Conservation (phyloP, 2,888 invertebrate species). For the Mesorhabditis belari region DNA sequence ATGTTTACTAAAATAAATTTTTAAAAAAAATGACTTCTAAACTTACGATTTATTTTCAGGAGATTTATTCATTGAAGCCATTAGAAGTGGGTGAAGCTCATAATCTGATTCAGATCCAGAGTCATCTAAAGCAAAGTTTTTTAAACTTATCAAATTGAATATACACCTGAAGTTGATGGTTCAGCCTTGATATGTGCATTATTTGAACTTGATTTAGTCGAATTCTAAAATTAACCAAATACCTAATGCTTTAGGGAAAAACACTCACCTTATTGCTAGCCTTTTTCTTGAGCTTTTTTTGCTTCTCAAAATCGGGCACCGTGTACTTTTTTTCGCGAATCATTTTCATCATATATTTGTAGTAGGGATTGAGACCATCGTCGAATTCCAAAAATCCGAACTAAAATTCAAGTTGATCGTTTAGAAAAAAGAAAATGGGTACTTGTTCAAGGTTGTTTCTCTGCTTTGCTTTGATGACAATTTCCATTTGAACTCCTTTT, state of each 20-base stretch:
- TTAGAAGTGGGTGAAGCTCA: slow-evolving; percentile 33
- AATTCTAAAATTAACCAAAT: too few relatives aligned
- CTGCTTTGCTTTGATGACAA: slow-evolving; percentile 93
- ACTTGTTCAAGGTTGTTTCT: slow-evolving; percentile 50
- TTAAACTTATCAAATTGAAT: not conserved
- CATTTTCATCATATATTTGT: slow-evolving; percentile 64
- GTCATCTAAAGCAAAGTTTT: too few relatives aligned
- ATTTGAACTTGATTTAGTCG: not conserved
- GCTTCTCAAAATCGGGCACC: slow-evolving; percentile 24
- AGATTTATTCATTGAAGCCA: slow-evolving; percentile 16
- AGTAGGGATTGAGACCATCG: slow-evolving; percentile 77
- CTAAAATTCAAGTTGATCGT: slow-evolving; percentile 57
- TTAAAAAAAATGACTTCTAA: too few relatives aligned
- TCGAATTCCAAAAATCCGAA: slow-evolving; percentile 87
- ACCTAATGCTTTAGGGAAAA: not conserved
- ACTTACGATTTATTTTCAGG: too few relatives aligned
- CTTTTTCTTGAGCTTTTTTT: slow-evolving; percentile 10
- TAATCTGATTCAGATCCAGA: slow-evolving; percentile 30
- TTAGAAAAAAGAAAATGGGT: not conserved
- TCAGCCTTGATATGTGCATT: too few relatives aligned
- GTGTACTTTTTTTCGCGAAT: slow-evolving; percentile 55
- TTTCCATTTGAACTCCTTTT: slow-evolving; percentile 89
- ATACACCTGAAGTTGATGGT: not conserved
- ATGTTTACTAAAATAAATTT: too few relatives aligned
- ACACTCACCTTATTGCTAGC: slow-evolving; percentile 4